Base-by-base conservation (phyloP, 1,140 invertebrate species). In the Zaprionus davidi region DNA sequence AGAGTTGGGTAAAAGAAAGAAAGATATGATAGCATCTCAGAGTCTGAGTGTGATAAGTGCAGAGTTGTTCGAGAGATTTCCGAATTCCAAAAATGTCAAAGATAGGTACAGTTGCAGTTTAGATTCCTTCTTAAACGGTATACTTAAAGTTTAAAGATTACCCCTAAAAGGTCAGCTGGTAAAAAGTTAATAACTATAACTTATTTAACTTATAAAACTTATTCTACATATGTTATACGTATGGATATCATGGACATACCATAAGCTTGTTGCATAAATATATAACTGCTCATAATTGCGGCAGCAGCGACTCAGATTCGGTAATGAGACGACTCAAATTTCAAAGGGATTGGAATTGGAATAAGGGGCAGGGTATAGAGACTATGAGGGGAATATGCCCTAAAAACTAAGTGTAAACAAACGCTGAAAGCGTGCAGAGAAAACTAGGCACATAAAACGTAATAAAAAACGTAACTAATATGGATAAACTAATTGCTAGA, bases 281-380 rank as follows among this genome's bases (percentile, higher is more conserved):
- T 85, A 78, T 92, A 92, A 57, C 83, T 85, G 77, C 79, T 92
- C 90, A 92, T 92, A 57, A 71, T 91, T 86, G 88, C 90, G 90
- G 90, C 90, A 91, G 90, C 90, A 91, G 84, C 71, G 70, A 85
- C 71, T 71, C 68, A 73, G 65, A 69, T 46, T 53, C n/a, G 66
- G 9, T 46, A 38, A 5, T 13, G 46, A 36, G 46, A 44, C 11
- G 65, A 62, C 20, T 71, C 5, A 75, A 75, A 62, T 72, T 63
- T 51, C 31, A 73, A 36, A 28, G 15, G 41, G 7, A 46, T 1
- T 20, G 46, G 11, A 31, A 31, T 11, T 31, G 11, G 2, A 46
- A 63, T 34, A 71, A 59, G 76, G 58, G 24, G 64, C 70, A 73
- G 65, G 71, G 58, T 34, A 26, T 20, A 12, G 26, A 60, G 15